These are phyloP conservation scores for Ptychoptera albimana DNA, from an alignment of 2,888 invertebrate genomes.

Conservation along the genomic window DNA sequence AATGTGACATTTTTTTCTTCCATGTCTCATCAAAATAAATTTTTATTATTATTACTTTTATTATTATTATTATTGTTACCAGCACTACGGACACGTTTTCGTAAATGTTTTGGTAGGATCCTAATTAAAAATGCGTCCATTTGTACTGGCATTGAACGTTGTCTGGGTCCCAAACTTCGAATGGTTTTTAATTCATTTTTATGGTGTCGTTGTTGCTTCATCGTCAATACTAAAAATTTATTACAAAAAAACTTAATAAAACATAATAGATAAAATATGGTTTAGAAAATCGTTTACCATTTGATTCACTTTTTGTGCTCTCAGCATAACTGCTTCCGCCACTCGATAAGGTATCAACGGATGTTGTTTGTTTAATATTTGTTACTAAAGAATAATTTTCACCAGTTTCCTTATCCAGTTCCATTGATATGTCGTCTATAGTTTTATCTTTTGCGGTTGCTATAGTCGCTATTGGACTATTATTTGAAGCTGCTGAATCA, in stretches of 20 bases:
- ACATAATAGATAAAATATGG: background rate
- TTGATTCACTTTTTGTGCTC: background rate
- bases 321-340: background rate
- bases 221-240: no score
- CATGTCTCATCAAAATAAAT: no score
- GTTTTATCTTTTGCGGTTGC: background rate
- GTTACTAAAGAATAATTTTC: no score
- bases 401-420: no score
- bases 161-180: slow-evolving; percentile 21
- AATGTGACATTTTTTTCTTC: no score
- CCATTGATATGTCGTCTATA: background rate
- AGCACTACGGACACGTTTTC: slow-evolving; percentile 25
- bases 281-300: background rate
- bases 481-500: slow-evolving; percentile 14
- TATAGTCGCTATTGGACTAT: background rate
- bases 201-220: no score
- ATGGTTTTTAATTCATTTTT: slow-evolving; percentile 10
- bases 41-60: no score
- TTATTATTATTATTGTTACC: slow-evolving; percentile 10
- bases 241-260: no score
- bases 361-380: no score
- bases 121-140: slow-evolving; percentile 27
- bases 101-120: slow-evolving; percentile 25
- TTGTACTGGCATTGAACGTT: slow-evolving; percentile 30
- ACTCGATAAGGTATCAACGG: no score